Conservation (phyloP, 2,888 invertebrate genomes). For the Crioceris asparagi region DNA sequence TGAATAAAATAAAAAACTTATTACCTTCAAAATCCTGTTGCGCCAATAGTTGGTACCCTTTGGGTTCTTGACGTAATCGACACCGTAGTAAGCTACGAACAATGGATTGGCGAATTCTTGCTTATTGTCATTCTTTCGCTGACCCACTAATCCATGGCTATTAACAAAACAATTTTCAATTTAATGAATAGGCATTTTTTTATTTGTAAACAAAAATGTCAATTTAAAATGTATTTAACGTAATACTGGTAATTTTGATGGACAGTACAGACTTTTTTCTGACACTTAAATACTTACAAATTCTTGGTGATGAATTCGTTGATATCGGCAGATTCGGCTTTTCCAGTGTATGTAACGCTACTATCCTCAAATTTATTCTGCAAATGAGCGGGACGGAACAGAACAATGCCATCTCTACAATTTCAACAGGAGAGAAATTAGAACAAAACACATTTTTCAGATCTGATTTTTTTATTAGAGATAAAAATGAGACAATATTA, state of each 20-base stretch:
- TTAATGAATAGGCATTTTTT: too few relatives aligned
- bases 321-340: constrained; percentile 55
- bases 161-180: too few relatives aligned
- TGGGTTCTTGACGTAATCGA: constrained; percentile 92
- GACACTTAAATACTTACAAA: constrained; percentile 53
- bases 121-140: constrained; percentile 74
- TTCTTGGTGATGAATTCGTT: constrained; percentile 75
- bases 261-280: background rate
- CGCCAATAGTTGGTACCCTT: constrained; percentile 99
- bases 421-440: constrained; percentile 3
- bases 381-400: constrained; percentile 82
- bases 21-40: constrained; percentile 82
- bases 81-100: constrained; percentile 83
- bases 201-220: too few relatives aligned
- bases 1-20: constrained; percentile 32
- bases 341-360: constrained; percentile 64
- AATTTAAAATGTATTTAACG: too few relatives aligned
- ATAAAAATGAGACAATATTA: constrained; percentile 16
- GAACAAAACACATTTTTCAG: background rate
- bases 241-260: too few relatives aligned
- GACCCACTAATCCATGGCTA: constrained; percentile 78
- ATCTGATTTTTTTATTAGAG: background rate
- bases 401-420: constrained; percentile 66
- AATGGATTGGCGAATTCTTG: constrained; percentile 83
- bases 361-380: constrained; percentile 89